Percentiles rank a stretch among this genome's conserved stretches.
Conservation (phyloP, 2,797 vertebrate species). For the Arrhamphus sclerolepis region DNA sequence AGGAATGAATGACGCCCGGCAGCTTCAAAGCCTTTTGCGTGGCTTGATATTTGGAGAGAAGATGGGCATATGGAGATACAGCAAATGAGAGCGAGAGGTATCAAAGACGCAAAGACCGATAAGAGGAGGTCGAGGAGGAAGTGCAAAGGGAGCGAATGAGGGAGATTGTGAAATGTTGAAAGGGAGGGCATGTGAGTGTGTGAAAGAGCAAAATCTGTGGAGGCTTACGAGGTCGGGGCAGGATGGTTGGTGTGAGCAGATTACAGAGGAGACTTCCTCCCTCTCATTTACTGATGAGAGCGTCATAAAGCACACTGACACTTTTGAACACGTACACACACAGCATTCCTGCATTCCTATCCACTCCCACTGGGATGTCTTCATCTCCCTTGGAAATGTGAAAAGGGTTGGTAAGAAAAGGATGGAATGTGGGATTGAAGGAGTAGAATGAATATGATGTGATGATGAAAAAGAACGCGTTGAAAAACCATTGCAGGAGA, state of each 20-base stretch:
- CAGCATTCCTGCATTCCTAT: slow-evolving; percentile 69
- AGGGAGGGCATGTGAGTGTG: slow-evolving; percentile 62
- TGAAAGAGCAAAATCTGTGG: slow-evolving; percentile 65
- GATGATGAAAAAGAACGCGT: slow-evolving; percentile 75
- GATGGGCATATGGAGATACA: slow-evolving; percentile 30
- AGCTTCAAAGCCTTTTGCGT: slow-evolving; percentile 57
- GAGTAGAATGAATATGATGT: slow-evolving; percentile 69
- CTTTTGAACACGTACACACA: slow-evolving; percentile 43
- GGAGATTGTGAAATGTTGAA: slow-evolving; percentile 61
- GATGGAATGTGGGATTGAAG: slow-evolving; percentile 41
- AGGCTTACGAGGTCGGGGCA: slow-evolving; percentile 65
- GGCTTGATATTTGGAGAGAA: slow-evolving; percentile 32
- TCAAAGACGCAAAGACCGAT: slow-evolving; percentile 46
- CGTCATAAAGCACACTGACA: slow-evolving; percentile 74
- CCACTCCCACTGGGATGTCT: slow-evolving; percentile 71
- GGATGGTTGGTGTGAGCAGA: slow-evolving; percentile 72
- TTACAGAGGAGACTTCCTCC: slow-evolving; percentile 81
- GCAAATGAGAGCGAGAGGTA: slow-evolving; percentile 35
- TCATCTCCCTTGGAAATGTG: slow-evolving; percentile 65
- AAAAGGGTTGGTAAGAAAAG: slow-evolving; percentile 11
- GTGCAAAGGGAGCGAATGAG: slow-evolving; percentile 50
- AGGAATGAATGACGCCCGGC: slow-evolving; percentile 35
- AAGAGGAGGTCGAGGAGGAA: slow-evolving; percentile 71
- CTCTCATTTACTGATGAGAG: slow-evolving; percentile 75
- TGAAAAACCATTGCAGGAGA: slow-evolving; percentile 59